These are phyloP conservation scores for Campylorhamphus procurvoides DNA, from an alignment of 2,113 vertebrate species.

Conservation along the genomic window DNA sequence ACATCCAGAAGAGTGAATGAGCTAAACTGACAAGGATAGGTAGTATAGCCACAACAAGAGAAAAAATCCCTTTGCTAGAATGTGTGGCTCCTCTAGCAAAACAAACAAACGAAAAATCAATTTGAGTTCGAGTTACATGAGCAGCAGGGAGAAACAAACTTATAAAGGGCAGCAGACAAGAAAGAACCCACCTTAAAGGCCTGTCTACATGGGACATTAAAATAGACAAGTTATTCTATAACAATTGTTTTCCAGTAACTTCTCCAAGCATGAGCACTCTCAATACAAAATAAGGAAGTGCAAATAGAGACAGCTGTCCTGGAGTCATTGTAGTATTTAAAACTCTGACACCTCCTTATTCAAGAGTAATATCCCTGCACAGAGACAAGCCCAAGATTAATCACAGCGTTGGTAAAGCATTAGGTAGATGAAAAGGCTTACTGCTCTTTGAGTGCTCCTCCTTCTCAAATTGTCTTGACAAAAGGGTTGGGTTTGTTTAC, in stretches of 20 bases:
- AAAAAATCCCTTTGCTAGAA: not conserved
- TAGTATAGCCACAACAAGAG: not conserved
- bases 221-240: not conserved
- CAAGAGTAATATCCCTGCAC: not conserved
- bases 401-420: conserved; percentile 42
- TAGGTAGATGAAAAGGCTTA: conserved; percentile 52
- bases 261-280: not conserved
- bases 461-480: conserved; percentile 50
- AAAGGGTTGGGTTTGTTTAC: conserved; percentile 65
- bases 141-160: not conserved
- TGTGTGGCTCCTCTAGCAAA: not conserved
- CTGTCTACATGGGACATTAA: not conserved
- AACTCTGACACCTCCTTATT: conserved; percentile 36
- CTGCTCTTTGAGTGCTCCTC: conserved; percentile 40
- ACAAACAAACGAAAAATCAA: not conserved
- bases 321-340: not conserved
- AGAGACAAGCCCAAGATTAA: conserved; percentile 64
- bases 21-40: not conserved
- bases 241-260: not conserved
- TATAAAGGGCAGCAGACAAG: not conserved
- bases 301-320: not conserved
- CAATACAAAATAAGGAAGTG: conserved; percentile 3
- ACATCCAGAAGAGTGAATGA: not conserved
- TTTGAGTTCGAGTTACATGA: not conserved
- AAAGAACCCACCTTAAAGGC: not conserved